A percentile compares a stretch with the other conserved stretches of the same genome.
Conservation (phyloP, 2,888 invertebrate genomes). For the Drosophila nigricruria region DNA sequence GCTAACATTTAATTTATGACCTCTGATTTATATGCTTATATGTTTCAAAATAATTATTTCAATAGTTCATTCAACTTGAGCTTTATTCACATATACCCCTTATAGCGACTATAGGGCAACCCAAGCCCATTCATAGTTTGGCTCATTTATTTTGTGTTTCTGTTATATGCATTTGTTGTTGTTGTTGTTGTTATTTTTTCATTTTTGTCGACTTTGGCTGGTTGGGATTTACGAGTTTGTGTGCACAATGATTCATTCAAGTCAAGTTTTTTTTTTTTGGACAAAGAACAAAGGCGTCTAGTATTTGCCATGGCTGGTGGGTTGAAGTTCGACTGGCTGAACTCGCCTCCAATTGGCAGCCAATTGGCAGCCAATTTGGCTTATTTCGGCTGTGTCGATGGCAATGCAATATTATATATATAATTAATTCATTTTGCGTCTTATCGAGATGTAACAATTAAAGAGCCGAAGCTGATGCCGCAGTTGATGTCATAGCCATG, state of each 20-base stretch:
- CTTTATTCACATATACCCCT: slow-evolving; percentile 4
- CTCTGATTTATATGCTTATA: not conserved
- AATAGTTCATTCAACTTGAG: not conserved
- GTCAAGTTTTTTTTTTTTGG: slow-evolving; percentile 22
- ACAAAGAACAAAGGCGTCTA: slow-evolving; percentile 56
- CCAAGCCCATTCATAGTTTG: slow-evolving; percentile 42
- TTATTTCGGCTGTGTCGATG: slow-evolving; percentile 13
- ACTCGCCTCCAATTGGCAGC: slow-evolving; percentile 32
- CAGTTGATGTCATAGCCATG: slow-evolving; percentile 21
- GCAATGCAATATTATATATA: slow-evolving; percentile 44
- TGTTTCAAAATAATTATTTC: not conserved
- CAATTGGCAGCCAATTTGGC: slow-evolving; percentile 16
- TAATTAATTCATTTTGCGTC: slow-evolving; percentile 72
- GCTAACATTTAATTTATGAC: not conserved
- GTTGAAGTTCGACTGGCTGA: slow-evolving; percentile 74
- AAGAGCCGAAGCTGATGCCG: slow-evolving; percentile 20
- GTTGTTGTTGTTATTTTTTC: slow-evolving; percentile 14
- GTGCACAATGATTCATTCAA: slow-evolving; percentile 50
- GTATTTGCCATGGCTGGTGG: slow-evolving; percentile 46
- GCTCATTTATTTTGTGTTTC: slow-evolving; percentile 51
- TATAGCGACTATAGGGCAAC: slow-evolving; percentile 13
- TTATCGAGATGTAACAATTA: slow-evolving; percentile 42
- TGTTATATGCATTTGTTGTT: slow-evolving; percentile 34
- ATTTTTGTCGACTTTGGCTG: slow-evolving; percentile 32
- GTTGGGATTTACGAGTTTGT: slow-evolving; percentile 35